Evolutionary conservation across 1,140 invertebrate species (phyloP).

Genomic region (Brachystomella parvula): DNA sequence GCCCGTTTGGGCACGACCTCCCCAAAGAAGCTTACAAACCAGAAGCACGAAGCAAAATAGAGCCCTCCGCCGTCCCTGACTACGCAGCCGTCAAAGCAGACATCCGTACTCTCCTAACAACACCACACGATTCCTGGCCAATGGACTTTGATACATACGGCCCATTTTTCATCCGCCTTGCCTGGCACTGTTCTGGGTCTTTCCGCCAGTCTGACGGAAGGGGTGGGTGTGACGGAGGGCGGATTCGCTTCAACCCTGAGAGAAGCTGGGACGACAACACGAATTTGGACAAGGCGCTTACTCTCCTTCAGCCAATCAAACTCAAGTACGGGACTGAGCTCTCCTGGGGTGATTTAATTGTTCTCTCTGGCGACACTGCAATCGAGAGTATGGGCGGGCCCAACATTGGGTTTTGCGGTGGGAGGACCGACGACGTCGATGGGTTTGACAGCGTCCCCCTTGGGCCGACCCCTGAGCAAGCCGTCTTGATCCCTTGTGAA

Average conservation of each 20-base stretch:
- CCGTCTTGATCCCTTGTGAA: not conserved
- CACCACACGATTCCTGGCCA: slow-evolving; percentile 4
- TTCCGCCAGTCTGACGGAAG: not conserved
- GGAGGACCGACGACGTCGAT: not conserved
- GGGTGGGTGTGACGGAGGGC: not conserved
- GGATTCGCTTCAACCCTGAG: not conserved
- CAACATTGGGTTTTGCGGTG: slow-evolving; percentile 1
- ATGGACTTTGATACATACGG: slow-evolving; percentile 2
- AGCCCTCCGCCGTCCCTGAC: too few species aligned
- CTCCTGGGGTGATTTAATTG: slow-evolving; percentile 6
- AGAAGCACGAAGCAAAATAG: too few species aligned
- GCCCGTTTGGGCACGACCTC: too few species aligned
- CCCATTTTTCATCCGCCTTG: slow-evolving; percentile 11
- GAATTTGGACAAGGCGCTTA: slow-evolving; percentile 11
- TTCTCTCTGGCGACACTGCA: slow-evolving; percentile 1
- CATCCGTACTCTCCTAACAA: not conserved
- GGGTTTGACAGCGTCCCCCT: not conserved
- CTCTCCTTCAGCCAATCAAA: slow-evolving; percentile 5
- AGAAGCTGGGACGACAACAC: slow-evolving; percentile 11
- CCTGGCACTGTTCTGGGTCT: slow-evolving; percentile 3
- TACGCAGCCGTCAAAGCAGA: slow-evolving; percentile 1
- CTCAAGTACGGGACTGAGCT: not conserved
- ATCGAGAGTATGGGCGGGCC: slow-evolving; percentile 1
- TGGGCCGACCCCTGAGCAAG: not conserved
- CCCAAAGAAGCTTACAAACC: too few species aligned